Base-by-base conservation (phyloP, 37 sponge, comb jelly and placozoan species). In the Spongia lamella region DNA sequence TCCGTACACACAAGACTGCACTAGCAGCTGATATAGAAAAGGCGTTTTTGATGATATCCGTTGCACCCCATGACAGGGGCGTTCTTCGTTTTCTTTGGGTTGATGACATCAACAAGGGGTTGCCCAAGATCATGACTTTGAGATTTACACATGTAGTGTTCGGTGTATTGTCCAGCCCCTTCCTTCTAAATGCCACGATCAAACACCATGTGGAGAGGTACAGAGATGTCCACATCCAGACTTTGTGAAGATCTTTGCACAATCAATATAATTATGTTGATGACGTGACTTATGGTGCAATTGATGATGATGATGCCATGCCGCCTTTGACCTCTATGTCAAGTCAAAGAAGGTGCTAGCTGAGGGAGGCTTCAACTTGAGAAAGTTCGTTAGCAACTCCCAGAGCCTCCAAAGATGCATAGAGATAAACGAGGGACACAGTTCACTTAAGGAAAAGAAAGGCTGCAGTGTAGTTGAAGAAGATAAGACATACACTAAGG, bases 11-110 rank as follows among this genome's bases (percentile, higher is more conserved):
- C 53, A 14, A 17, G 17, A 17, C 17, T 19, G 53, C 53, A 14
- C 17, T 52, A 17, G 17, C 17, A 14, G 53, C 53, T 52, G 53
- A 20, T 16, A 66, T 66, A 66, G 68, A 37, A 37, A 19, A 66
- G 68, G 68, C 68, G 25, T 66, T 66, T 37, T 38, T 66, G 68
- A 66, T 66, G 68, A 25, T 66, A 26, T 33, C 68, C 36, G 68
- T 66, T 66, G 39, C 68, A 37, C 32, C 54, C 16, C 37, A 66
- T 14, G 43, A 66, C 68, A 66, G 24, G 40, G 61, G 31, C 31
- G 17, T 66, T 38, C 39, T 66, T 6, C 31, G 68, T 14, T 66
- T 66, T 37, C 68, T 66, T 33, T 66, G 68, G 68, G 25, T 66
- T 13, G 68, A 66, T 30, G 68, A 66, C 68, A 30, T 66, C 35